Evolutionary conservation across 2,113 vertebrate genomes (phyloP).

Genomic region (Bambusicola thoracicus): DNA sequence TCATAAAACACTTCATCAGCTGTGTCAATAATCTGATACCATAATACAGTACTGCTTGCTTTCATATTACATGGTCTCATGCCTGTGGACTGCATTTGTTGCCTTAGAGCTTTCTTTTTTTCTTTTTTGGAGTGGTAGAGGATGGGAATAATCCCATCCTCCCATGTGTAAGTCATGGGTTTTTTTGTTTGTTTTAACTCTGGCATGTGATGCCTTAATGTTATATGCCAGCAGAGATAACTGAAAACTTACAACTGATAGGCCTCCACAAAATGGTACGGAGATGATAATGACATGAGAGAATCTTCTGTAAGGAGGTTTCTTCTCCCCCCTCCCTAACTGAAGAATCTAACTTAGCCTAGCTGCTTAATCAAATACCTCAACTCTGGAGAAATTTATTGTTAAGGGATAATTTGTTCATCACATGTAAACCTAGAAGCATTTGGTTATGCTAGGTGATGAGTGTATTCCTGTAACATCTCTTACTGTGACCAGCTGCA

Average conservation of each 20-base stretch:
- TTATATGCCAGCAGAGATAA: not conserved
- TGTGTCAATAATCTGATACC: not conserved
- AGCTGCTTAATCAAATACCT: too few relatives aligned
- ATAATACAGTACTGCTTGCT: not conserved
- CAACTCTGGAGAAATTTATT: not conserved
- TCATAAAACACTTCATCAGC: not conserved
- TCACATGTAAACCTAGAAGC: not conserved
- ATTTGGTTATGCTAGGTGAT: not conserved
- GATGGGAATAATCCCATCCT: not conserved
- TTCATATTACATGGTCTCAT: not conserved
- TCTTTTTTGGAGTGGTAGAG: not conserved
- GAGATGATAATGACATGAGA: not conserved
- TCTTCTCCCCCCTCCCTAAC: not conserved
- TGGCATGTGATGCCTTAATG: not conserved
- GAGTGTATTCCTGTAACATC: not conserved
- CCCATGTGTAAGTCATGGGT: not conserved
- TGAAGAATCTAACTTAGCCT: not conserved
- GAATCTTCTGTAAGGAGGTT: not conserved
- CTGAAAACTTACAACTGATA: too few relatives aligned
- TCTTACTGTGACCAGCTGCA: not conserved
- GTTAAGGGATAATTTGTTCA: not conserved
- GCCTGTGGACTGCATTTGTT: not conserved
- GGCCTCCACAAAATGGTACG: too few relatives aligned
- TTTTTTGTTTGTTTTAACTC: too few relatives aligned
- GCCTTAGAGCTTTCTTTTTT: not conserved